Percentiles rank a stretch among this genome's conserved stretches.
Evolutionary conservation across 1,140 invertebrate genomes (phyloP).

Genomic region (Zaprionus lachaisei): DNA sequence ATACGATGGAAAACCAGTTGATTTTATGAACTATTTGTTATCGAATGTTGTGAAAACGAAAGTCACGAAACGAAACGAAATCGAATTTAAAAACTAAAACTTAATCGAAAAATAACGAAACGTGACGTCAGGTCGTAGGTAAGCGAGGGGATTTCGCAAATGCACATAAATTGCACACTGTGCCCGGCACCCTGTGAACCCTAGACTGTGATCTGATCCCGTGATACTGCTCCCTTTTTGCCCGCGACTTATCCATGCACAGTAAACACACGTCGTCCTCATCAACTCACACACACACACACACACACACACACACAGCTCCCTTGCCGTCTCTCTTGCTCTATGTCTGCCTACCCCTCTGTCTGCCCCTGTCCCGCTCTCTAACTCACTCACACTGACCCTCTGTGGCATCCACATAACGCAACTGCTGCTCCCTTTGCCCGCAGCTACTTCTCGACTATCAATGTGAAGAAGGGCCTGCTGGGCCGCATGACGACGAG

Average conservation of each 20-base stretch:
- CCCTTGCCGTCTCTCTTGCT: neutral
- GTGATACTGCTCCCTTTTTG: too few species aligned
- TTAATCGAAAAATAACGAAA: neutral
- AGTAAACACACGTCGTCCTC: constrained; percentile 16
- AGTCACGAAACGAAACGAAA: constrained; percentile 44
- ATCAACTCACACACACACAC: constrained; percentile 36
- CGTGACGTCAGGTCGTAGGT: constrained; percentile 34
- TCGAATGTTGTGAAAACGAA: constrained; percentile 56
- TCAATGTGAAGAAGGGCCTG: constrained; percentile 80
- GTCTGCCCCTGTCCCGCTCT: neutral
- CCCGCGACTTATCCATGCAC: constrained; percentile 29
- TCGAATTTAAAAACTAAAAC: constrained; percentile 31
- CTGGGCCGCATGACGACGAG: constrained; percentile 83
- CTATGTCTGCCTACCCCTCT: neutral
- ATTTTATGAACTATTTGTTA: constrained; percentile 27
- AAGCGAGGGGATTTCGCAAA: constrained; percentile 37
- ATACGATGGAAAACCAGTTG: constrained; percentile 48
- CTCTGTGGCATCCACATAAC: constrained; percentile 2
- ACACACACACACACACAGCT: constrained; percentile 4
- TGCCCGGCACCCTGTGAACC: neutral
- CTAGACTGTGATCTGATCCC: neutral
- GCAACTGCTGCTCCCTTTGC: constrained; percentile 2
- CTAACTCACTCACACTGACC: neutral
- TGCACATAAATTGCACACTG: constrained; percentile 28
- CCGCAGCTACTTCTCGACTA: constrained; percentile 80